Conservation (phyloP, 2,113 vertebrate genomes). For the Elephas maximus region DNA sequence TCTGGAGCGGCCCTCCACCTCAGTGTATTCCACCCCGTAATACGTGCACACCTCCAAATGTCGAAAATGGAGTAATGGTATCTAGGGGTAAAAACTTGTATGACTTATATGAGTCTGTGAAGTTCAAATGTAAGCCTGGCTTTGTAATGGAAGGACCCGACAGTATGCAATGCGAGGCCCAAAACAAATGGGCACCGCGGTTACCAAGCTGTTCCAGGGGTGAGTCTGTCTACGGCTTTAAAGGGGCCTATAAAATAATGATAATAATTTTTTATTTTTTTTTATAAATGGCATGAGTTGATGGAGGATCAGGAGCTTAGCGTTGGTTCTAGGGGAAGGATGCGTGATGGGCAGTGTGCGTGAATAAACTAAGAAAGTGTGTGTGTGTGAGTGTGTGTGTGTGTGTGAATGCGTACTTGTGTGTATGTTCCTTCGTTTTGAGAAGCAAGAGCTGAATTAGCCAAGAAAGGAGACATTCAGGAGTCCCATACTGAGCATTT, state of each 20-base stretch:
- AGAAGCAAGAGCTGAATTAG: background rate
- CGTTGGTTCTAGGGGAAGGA: background rate
- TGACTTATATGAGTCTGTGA: constrained; percentile 59
- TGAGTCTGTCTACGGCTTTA: constrained; percentile 72
- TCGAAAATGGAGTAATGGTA: constrained; percentile 72
- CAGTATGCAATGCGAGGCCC: constrained; percentile 65
- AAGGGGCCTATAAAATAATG: background rate
- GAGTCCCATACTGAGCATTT: background rate
- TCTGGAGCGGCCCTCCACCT: constrained; percentile 80
- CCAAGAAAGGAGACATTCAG: background rate
- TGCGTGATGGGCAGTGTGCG: rapidly evolving
- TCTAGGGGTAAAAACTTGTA: constrained; percentile 69
- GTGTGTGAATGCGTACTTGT: background rate
- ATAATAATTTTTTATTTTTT: too few relatives aligned
- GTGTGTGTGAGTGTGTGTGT: background rate
- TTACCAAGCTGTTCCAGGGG: constrained; percentile 81
- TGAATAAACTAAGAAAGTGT: background rate
- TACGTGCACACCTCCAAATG: constrained; percentile 57
- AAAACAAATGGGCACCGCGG: constrained; percentile 77
- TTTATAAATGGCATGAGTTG: background rate
- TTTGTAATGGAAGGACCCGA: constrained; percentile 72
- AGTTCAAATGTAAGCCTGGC: constrained; percentile 82
- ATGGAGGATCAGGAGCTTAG: background rate
- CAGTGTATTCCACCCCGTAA: constrained; percentile 65
- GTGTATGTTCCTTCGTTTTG: background rate